Conservation (phyloP, 2,888 invertebrate genomes). For the Dexiosoma caninum region DNA sequence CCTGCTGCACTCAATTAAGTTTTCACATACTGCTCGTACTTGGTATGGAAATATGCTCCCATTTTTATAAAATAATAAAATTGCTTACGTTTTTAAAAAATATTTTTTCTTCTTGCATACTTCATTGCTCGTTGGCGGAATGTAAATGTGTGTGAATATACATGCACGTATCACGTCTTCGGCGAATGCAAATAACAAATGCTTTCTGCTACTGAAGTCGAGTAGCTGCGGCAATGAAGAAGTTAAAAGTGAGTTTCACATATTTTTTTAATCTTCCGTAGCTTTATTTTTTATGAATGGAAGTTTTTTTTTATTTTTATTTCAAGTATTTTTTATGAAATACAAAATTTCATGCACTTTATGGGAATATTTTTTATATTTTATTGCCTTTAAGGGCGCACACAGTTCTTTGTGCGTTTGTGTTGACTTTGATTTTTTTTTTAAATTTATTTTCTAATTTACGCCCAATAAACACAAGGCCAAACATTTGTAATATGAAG, state of each 20-base stretch:
- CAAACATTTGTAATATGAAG: too few species aligned
- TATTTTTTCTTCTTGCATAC: not conserved
- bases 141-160: not conserved
- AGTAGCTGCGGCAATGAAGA: not conserved
- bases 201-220: slow-evolving; percentile 7
- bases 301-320: not conserved
- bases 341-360: slow-evolving; percentile 20
- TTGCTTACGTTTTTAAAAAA: slow-evolving; percentile 27
- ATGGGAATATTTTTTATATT: slow-evolving; percentile 27
- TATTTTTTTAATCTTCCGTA: not conserved
- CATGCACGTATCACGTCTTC: not conserved
- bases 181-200: slow-evolving; percentile 21
- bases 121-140: not conserved
- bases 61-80: slow-evolving; percentile 17
- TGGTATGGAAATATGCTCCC: not conserved
- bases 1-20: not conserved
- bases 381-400: slow-evolving; percentile 28
- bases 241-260: slow-evolving; percentile 24
- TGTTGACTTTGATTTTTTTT: not conserved
- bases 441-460: not conserved
- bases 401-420: not conserved
- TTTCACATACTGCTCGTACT: not conserved
- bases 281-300: slow-evolving; percentile 15
- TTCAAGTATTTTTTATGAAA: slow-evolving; percentile 1
- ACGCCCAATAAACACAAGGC: too few species aligned